These are phyloP conservation scores for Menidia beryllina DNA, from an alignment of 2,113 vertebrate species.

Conservation along the genomic window DNA sequence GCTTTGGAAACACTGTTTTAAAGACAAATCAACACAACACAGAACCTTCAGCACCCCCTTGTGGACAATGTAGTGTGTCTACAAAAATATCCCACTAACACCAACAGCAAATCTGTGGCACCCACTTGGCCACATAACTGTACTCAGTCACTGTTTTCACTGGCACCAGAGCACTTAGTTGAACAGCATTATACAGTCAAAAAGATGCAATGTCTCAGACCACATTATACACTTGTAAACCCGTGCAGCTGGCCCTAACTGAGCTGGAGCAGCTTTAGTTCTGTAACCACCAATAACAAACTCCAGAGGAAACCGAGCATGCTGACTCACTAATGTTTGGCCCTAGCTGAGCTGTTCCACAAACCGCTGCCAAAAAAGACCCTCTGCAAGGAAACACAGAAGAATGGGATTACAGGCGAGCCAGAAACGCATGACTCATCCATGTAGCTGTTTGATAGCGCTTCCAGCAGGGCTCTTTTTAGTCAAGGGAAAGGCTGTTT, in stretches of 20 bases:
- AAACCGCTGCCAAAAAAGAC: slow-evolving; percentile 52
- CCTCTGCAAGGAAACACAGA: slow-evolving; percentile 49
- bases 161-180: slow-evolving; percentile 6
- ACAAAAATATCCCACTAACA: slow-evolving; percentile 45
- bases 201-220: slow-evolving; percentile 18
- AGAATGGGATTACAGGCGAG: slow-evolving; percentile 53
- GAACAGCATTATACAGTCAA: slow-evolving; percentile 21
- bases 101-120: neutral
- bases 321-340: slow-evolving; percentile 40
- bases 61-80: slow-evolving; percentile 56
- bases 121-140: slow-evolving; percentile 5
- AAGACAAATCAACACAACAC: slow-evolving; percentile 2
- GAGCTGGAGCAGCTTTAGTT: slow-evolving; percentile 17
- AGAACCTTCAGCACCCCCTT: slow-evolving; percentile 65
- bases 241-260: slow-evolving; percentile 26
- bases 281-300: slow-evolving; percentile 31
- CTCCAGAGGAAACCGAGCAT: slow-evolving; percentile 41
- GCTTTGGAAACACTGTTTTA: neutral
- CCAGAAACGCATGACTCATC: slow-evolving; percentile 73
- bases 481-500: slow-evolving; percentile 35
- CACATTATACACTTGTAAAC: slow-evolving; percentile 20
- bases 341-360: slow-evolving; percentile 43
- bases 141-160: neutral
- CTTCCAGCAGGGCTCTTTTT: slow-evolving; percentile 54
- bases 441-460: slow-evolving; percentile 28